Evolutionary conservation across 2,888 invertebrate species (phyloP).

Genomic region (Axea sp.): DNA sequence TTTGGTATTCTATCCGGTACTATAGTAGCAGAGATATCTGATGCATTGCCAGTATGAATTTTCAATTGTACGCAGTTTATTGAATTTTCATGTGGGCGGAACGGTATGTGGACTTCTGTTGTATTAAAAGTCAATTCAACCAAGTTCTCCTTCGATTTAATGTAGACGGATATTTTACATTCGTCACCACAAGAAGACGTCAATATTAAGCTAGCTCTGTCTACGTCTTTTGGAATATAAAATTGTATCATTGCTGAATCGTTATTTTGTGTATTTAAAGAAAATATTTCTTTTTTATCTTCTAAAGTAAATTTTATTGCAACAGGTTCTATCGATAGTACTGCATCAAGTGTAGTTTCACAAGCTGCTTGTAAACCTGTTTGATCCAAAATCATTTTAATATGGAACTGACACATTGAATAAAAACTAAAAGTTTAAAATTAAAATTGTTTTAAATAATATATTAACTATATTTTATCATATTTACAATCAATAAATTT

Average conservation of each 20-base stretch:
- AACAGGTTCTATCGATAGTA: slow-evolving; percentile 82
- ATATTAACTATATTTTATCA: too few species aligned
- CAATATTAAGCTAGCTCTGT: slow-evolving; percentile 64
- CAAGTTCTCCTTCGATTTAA: slow-evolving; percentile 68
- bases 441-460: too few species aligned
- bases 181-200: slow-evolving; percentile 71
- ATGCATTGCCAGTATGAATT: slow-evolving; percentile 68
- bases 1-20: slow-evolving; percentile 9
- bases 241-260: slow-evolving; percentile 72
- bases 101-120: slow-evolving; percentile 64
- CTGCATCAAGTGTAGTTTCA: slow-evolving; percentile 84
- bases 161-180: slow-evolving; percentile 69
- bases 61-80: slow-evolving; percentile 72
- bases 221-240: slow-evolving; percentile 67
- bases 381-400: not conserved
- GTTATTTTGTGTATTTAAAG: slow-evolving; percentile 62
- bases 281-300: slow-evolving; percentile 53
- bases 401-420: too few species aligned
- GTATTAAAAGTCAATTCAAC: slow-evolving; percentile 65
- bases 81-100: slow-evolving; percentile 69
- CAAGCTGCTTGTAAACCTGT: slow-evolving; percentile 85
- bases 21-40: slow-evolving; percentile 64
- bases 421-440: too few species aligned
- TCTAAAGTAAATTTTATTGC: slow-evolving; percentile 71
- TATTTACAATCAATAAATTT: too few species aligned